Conservation (phyloP, 2,888 invertebrate species). For the Rhagonycha fulva region DNA sequence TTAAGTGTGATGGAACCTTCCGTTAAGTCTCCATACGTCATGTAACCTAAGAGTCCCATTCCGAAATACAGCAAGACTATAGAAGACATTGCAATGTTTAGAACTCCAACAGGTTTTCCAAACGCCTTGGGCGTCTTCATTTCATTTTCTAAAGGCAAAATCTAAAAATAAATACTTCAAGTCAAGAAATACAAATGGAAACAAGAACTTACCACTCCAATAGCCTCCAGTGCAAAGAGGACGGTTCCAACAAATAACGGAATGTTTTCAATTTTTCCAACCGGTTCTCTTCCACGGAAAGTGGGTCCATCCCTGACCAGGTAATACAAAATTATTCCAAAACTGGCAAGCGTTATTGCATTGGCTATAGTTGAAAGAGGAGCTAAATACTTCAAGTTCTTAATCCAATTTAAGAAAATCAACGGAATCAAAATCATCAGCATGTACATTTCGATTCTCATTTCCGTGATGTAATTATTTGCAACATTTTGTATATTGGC, state of each 20-base stretch:
- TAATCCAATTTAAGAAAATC: conserved; percentile 71
- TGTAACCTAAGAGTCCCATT: conserved; percentile 90
- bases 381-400: conserved; percentile 78
- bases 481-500: conserved; percentile 77
- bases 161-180: conserved; percentile 58
- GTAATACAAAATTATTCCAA: conserved; percentile 76
- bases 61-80: conserved; percentile 85
- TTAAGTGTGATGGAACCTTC: conserved; percentile 87
- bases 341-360: conserved; percentile 73
- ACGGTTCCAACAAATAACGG: conserved; percentile 90
- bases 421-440: conserved; percentile 72
- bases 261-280: conserved; percentile 60
- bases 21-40: conserved; percentile 76
- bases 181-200: background rate
- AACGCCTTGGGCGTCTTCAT: conserved; percentile 88
- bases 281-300: conserved; percentile 55
- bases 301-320: conserved; percentile 67
- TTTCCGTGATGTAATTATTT: conserved; percentile 57
- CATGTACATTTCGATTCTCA: conserved; percentile 70
- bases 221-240: conserved; percentile 85
- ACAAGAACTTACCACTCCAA: conserved; percentile 69
- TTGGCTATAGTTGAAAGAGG: conserved; percentile 86
- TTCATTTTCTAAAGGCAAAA: conserved; percentile 90
- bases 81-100: conserved; percentile 81
- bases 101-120: conserved; percentile 78